Base-by-base conservation (phyloP, 2,113 vertebrate genomes). In the Macrotis lagotis region DNA sequence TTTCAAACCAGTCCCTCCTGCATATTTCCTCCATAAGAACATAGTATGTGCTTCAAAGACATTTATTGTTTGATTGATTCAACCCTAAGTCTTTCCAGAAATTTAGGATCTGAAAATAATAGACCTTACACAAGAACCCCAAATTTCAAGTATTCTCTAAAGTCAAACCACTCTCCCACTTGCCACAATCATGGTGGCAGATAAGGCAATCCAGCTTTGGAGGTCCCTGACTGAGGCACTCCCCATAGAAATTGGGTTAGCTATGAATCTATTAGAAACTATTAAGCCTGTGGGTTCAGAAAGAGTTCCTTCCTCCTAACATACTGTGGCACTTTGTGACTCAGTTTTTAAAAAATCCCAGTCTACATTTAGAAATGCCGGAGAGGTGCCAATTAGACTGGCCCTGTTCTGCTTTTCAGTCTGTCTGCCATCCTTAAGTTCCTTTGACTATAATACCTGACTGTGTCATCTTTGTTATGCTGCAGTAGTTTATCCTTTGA, bases 351-450 rank as follows among this genome's bases (percentile, higher is more conserved):
- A 37, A 37, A 74, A 74, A 74, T 24, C n/a, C 66, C n/a, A 44
- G 1, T 83, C n/a, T 83, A n/a, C 9, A 19, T 0, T 51, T 52
- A 0, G 0, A 37, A 25, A 51, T 66, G 51, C 49, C 88, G 24
- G 90, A 94, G 0, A 19, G 66, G 91, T 0, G 0, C 14, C 28
- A 2, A 0, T 1, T 50, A 26, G 44, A 44, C 89, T 0, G 0
- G 51, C 19, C 0, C 4, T 3, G 47, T 37, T 53, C 74, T 47
- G 0, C 14, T 66, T 44, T 83, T 8, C 31, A 26, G 9, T 24
- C 91, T 19, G 25, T 50, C 48, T 31, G 5, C 51, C 0, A 0
- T 2, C 0, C 0, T 8, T 37, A 55, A 24, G 6, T 4, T 94
- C 6, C 94, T 26, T 55, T 88, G 37, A 50, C 22, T 31, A 26